Evolutionary conservation across 2,797 vertebrate species (phyloP).

Genomic region (Sebastes wilsoni): DNA sequence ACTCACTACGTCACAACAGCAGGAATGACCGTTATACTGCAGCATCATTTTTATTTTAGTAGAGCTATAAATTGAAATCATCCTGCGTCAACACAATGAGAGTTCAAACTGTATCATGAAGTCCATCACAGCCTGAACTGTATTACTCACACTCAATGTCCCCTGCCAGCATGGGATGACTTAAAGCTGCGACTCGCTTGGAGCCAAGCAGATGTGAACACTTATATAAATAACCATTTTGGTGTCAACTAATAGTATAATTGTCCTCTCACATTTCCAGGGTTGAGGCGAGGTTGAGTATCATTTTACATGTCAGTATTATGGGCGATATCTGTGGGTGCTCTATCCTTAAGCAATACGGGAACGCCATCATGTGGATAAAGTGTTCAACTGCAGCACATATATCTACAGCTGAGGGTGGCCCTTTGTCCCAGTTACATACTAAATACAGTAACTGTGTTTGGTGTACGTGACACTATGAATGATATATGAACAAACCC

Average conservation of each 20-base stretch:
- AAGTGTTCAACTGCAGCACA: slow-evolving; percentile 20
- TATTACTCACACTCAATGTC: neutral
- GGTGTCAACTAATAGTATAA: neutral
- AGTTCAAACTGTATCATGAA: neutral
- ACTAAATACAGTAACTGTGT: neutral
- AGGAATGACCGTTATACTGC: neutral
- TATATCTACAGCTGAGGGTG: neutral
- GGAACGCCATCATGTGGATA: slow-evolving; percentile 56
- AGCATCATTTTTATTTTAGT: neutral
- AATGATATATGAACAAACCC: no score
- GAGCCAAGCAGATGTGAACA: neutral
- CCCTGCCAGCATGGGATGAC: neutral
- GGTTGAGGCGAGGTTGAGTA: neutral
- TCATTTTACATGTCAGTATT: neutral
- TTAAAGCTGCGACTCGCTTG: neutral
- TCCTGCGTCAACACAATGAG: neutral
- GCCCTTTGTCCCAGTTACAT: neutral
- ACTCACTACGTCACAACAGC: slow-evolving; percentile 1
- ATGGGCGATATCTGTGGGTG: neutral
- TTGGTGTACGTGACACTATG: neutral
- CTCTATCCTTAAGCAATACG: neutral
- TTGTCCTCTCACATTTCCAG: neutral
- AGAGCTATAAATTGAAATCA: neutral
- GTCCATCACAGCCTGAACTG: neutral
- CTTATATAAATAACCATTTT: neutral